Percentiles rank a stretch among this genome's conserved stretches.
These are phyloP conservation scores for Neoarius graeffei DNA, from an alignment of 2,113 vertebrate species.

Conservation along the genomic window DNA sequence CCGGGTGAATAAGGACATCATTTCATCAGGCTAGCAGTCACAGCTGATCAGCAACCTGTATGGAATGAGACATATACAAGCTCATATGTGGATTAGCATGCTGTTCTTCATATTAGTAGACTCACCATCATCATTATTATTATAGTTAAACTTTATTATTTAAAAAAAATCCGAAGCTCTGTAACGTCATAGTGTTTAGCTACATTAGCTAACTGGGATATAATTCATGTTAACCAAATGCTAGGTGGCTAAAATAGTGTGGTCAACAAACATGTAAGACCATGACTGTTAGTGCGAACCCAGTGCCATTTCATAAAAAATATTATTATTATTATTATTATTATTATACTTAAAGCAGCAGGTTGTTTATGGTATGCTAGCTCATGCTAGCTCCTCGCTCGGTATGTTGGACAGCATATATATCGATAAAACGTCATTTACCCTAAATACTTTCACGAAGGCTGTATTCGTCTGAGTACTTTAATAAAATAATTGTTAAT, in stretches of 20 bases:
- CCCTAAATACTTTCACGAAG: background rate
- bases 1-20: background rate
- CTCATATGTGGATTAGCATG: background rate
- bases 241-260: background rate
- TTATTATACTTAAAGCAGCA: background rate
- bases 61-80: background rate
- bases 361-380: background rate
- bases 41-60: constrained; percentile 12
- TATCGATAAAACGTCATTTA: background rate
- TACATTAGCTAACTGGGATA: background rate
- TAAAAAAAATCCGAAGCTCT: background rate
- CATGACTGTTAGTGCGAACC: background rate
- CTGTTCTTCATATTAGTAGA: background rate
- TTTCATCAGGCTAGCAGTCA: background rate
- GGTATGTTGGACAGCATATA: background rate
- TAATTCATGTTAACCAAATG: background rate
- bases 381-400: background rate
- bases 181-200: background rate
- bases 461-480: too few species aligned
- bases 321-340: too few species aligned
- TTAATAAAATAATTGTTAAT: too few species aligned
- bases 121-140: background rate
- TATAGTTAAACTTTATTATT: background rate
- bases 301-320: background rate
- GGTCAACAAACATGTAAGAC: background rate